Base-by-base conservation (phyloP, 2,797 vertebrate genomes). In the Onychomys leucogaster region DNA sequence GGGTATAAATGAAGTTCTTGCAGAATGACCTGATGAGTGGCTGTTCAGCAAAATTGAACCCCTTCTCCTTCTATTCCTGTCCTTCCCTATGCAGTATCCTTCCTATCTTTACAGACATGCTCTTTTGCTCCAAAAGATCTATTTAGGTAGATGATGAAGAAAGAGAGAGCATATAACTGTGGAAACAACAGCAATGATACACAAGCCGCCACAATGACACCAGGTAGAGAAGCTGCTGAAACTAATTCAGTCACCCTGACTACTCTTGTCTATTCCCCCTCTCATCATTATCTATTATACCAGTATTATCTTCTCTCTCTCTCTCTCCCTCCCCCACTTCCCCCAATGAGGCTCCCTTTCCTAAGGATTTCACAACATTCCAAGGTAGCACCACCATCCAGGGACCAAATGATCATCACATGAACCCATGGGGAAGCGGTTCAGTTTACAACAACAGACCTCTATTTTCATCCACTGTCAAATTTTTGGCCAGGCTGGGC, bases 81-180 rank as follows among this genome's bases (percentile, higher is more conserved):
- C 43, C 25, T 88, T 65, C 29, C 12, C 16, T 65, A 29, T 34
- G 63, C 3, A 73, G 19, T 16, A 9, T 69, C 63, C 14, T 94
- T 49, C 10, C 3, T 21, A 9, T 87, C 55, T 78, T 83, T 69
- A 21, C 29, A 84, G 92, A n/a, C 32, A 59, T 41, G 43, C 10
- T 90, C 5, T 71, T 96, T 89, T 89, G 78, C 67, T 61, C 46
- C n/a, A 77, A 92, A 96, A 77, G 59, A 43, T 32, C 41, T 16
- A 32, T 84, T 87, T 89, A 37, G 52, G 29, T 61, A 49, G 65
- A 8, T 59, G 55, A 61, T 77, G 23, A 73, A 89, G 77, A 90
- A 78, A 81, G 61, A 61, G 59, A 77, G 61, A 73, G 23, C 78
- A 55, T 8, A 5, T 7, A 88, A 41, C 2, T 52, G 12, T 88